Evolutionary conservation across 2,888 invertebrate species (phyloP).

Genomic region (Rugalucina vietnamica): DNA sequence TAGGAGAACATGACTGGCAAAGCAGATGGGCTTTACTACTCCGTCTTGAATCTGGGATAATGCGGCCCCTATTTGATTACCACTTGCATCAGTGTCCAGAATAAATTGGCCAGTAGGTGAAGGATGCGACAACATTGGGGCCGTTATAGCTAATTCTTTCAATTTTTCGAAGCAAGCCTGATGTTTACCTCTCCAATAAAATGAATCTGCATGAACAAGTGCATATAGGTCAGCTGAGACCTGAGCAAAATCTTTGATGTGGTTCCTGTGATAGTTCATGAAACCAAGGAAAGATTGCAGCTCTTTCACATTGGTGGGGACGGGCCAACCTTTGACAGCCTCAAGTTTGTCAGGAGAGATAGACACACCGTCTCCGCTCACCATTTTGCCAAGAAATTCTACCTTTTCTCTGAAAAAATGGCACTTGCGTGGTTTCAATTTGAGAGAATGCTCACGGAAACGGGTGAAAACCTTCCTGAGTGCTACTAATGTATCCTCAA

Average conservation of each 20-base stretch:
- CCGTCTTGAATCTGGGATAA: constrained; percentile 3
- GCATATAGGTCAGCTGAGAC: constrained; percentile 26
- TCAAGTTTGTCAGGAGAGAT: constrained; percentile 13
- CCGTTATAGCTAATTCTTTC: background rate
- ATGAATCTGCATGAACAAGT: background rate
- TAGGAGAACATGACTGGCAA: constrained; percentile 2
- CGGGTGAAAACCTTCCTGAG: constrained; percentile 13
- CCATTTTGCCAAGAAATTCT: constrained; percentile 41
- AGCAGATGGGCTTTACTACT: constrained; percentile 14
- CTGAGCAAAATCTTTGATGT: constrained; percentile 25
- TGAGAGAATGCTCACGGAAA: constrained; percentile 15
- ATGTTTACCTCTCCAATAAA: background rate
- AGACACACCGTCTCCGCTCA: constrained; percentile 27
- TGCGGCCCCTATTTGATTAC: background rate
- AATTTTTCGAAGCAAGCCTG: background rate
- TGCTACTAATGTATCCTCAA: background rate
- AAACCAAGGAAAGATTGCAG: constrained; percentile 46
- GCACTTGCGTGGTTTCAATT: constrained; percentile 41
- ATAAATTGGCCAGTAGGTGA: background rate
- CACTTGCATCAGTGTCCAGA: background rate
- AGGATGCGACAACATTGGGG: background rate
- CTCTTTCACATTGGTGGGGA: constrained; percentile 16
- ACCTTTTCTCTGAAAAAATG: constrained; percentile 43
- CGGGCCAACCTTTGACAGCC: constrained; percentile 23
- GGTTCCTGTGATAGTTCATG: constrained; percentile 38